Percentiles rank a stretch among this genome's conserved stretches.
Conservation (phyloP, 2,888 invertebrate genomes). For the Sesamia inferens region DNA sequence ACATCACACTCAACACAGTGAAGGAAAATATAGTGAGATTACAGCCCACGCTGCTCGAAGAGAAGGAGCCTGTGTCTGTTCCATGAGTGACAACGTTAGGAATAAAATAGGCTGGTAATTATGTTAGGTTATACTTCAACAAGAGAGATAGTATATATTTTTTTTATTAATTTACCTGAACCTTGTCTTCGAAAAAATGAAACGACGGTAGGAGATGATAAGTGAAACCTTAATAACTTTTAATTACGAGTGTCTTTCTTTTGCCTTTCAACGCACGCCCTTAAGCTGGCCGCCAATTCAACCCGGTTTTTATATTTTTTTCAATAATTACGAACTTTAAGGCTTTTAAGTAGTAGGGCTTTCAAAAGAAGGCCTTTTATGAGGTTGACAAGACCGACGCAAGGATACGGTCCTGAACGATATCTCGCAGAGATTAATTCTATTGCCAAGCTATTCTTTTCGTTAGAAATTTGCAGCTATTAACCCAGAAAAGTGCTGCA, state of each 20-base stretch:
- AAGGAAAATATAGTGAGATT: neutral
- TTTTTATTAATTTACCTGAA: neutral
- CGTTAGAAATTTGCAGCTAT: neutral
- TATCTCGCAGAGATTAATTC: neutral
- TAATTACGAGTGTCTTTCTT: slow-evolving; percentile 3
- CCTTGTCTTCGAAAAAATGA: neutral
- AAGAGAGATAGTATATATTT: neutral
- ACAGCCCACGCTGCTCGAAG: neutral
- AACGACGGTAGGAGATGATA: neutral
- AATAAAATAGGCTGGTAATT: neutral
- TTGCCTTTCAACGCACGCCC: neutral
- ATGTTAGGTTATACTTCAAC: neutral
- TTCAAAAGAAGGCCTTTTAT: neutral
- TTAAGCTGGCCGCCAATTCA: slow-evolving; percentile 7
- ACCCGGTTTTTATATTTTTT: slow-evolving; percentile 18
- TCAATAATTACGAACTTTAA: slow-evolving; percentile 10
- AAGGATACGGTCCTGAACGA: neutral
- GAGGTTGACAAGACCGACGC: neutral
- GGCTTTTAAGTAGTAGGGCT: neutral
- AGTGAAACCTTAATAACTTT: slow-evolving; percentile 16
- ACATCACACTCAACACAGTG: neutral
- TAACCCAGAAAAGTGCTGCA: neutral
- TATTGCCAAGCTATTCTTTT: slow-evolving; percentile 1
- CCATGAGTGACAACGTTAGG: neutral
- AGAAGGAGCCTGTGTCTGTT: no score